Base-by-base conservation (phyloP, 2,113 vertebrate species). In the Balaenoptera acutorostrata region DNA sequence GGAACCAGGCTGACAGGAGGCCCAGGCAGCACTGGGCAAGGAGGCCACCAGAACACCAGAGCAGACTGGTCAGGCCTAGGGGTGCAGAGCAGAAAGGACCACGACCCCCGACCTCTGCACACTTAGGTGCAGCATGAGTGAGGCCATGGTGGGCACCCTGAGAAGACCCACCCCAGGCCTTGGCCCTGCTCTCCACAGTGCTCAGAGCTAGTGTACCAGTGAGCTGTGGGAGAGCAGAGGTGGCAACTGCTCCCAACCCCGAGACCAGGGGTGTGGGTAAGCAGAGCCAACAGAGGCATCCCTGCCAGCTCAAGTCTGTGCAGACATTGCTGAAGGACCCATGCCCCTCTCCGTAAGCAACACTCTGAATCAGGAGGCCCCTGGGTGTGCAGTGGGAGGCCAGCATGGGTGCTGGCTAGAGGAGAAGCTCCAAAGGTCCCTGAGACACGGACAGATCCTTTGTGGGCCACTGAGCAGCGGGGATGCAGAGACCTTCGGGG, bases 381-480 rank as follows among this genome's bases (percentile, higher is more conserved):
- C 49, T 13, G 6, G 11, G 8, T 31, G 41, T 5, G 33, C 17
- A 1, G 7, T 46, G 57, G 57, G 68, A 36, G 57, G 18, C 59
- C 57, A 31, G 46, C 11, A 0, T 46, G 46, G 36, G 12, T 23
- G 1, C 9, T 14, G 59, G 46, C 36, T 57, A 9, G 25, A 6
- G 27, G 44, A 57, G 36, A 75, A 83, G 44, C 29, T 49, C 46
- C 85, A 44, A 57, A 95, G 31, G 46, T 66, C 59, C n/a, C 68
- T 33, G 17, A 27, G 66, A n/a, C 68, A 72, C 0, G 1, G n/a
- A 39, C 4, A 18, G 13, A 61, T 29, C 39, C 55, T 39, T 0
- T 2, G 21, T 14, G 55, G 75, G 75, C 18, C 17, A 18, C 66
- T 27, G 17, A 39, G 5, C 21, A 25, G 17, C 52, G 55, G 31